Evolutionary conservation across 2,113 vertebrate genomes (phyloP).

Genomic region (Ciconia maguari): DNA sequence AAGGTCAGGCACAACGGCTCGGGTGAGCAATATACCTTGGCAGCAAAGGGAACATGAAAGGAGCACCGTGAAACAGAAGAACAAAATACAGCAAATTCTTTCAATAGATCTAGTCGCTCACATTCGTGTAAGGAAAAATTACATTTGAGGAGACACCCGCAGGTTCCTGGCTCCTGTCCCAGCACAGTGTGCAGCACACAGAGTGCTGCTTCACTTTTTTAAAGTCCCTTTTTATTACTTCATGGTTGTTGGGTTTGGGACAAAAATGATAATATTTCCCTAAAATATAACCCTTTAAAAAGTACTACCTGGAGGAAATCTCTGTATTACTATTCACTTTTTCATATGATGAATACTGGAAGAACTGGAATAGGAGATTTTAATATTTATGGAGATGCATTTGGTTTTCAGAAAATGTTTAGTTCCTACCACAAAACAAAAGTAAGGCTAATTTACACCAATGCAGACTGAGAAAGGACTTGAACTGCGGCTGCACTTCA

Average conservation of each 20-base stretch:
- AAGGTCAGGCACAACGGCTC: background rate
- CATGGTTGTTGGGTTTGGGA: background rate
- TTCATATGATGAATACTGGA: background rate
- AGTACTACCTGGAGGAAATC: background rate
- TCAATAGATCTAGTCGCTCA: background rate
- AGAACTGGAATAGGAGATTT: background rate
- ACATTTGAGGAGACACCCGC: background rate
- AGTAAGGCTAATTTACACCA: background rate
- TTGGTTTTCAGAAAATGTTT: conserved; percentile 8
- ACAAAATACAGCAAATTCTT: background rate
- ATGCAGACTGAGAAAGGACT: background rate
- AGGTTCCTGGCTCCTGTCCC: conserved; percentile 26
- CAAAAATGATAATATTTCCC: background rate
- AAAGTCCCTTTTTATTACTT: background rate
- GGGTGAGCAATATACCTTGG: background rate
- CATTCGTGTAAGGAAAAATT: background rate
- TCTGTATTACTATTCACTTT: background rate
- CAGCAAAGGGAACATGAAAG: background rate
- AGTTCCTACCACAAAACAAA: background rate
- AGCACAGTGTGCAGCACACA: background rate
- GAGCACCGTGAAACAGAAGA: background rate
- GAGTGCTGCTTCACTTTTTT: background rate
- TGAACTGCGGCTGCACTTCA: background rate
- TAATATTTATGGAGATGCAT: background rate
- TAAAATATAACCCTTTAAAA: background rate